Percentiles rank a stretch among this genome's conserved stretches.
Evolutionary conservation across 92 coral and sea anemone genomes (phyloP).

Genomic region (Scolanthus callimorphus): DNA sequence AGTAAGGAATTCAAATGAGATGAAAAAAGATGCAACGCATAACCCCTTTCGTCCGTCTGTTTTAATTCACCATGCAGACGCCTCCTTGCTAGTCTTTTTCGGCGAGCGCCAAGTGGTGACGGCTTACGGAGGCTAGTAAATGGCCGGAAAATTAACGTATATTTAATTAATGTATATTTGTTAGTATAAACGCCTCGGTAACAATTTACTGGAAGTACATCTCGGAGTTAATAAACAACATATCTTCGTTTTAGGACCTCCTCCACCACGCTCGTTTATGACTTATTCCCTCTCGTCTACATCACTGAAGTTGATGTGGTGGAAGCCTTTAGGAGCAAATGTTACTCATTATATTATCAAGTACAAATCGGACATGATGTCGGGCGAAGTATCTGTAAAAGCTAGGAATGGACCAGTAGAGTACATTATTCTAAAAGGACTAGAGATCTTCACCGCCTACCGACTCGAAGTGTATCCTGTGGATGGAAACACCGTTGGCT

Average conservation of each 20-base stretch:
- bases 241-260: conserved; percentile 9
- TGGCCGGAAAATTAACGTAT: no score
- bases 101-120: no score
- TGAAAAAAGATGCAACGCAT: no score
- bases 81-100: no score
- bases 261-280: conserved; percentile 3
- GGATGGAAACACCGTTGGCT: conserved; percentile 1
- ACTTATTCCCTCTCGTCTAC: conserved; percentile 1
- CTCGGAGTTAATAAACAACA: no score
- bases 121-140: no score
- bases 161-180: no score
- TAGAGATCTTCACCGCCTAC: conserved; percentile 9
- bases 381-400: background rate
- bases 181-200: no score
- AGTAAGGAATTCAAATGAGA: no score
- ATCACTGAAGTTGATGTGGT: conserved; percentile 11
- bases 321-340: background rate
- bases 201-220: no score
- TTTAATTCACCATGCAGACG: no score
- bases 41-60: no score
- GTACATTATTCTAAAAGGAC: conserved; percentile 1
- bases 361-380: background rate
- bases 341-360: conserved; percentile 19
- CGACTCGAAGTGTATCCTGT: conserved; percentile 15
- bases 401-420: background rate